phyloP scores from a whole-genome alignment of 2,113 vertebrate genomes.

The Micronycteris hirsuta region DNA sequence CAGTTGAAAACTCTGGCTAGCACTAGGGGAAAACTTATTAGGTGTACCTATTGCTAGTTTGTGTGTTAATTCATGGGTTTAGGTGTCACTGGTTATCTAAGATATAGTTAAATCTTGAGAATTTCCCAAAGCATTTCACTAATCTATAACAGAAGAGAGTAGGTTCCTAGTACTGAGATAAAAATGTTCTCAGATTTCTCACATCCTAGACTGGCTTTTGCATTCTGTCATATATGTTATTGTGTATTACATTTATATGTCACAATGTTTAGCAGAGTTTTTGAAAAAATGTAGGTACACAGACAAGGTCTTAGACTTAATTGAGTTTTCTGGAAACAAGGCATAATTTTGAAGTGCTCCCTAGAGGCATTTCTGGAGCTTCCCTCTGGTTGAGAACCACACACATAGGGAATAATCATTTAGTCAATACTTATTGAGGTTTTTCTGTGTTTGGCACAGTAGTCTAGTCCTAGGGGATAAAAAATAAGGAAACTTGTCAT shows the following conservation, averaged over 20 bases:
- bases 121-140: not conserved
- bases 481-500: not conserved
- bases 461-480: not conserved
- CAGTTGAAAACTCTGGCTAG: not conserved
- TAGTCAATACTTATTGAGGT: slow-evolving; percentile 5
- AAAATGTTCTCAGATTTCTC: not conserved
- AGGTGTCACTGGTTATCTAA: not conserved
- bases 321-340: not conserved
- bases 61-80: not conserved
- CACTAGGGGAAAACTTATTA: not conserved
- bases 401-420: not conserved
- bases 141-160: not conserved
- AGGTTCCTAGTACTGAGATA: not conserved
- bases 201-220: not conserved
- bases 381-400: not conserved
- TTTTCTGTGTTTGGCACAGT: not conserved
- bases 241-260: not conserved
- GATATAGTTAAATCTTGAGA: not conserved
- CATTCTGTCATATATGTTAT: not conserved
- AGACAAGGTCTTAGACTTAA: not conserved
- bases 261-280: not conserved
- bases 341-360: not conserved
- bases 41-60: not conserved
- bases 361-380: not conserved
- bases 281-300: not conserved